phyloP scores from a whole-genome alignment of 2,888 invertebrate species.

The Orchesella flavescens region DNA sequence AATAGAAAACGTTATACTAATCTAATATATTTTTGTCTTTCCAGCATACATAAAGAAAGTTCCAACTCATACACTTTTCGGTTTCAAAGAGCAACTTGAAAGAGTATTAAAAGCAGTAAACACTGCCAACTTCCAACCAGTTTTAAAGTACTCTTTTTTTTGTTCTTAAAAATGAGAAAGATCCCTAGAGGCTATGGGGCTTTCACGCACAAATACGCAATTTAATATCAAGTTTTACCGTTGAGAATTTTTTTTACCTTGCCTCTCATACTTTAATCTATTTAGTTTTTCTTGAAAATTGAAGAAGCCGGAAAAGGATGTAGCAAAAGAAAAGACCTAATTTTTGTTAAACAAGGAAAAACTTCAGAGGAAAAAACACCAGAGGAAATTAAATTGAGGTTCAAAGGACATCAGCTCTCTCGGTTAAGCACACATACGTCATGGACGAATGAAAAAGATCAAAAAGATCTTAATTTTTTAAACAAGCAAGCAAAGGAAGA shows the following conservation, averaged over 20 bases:
- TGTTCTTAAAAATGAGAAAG: neutral
- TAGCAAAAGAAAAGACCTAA: constrained; percentile 23
- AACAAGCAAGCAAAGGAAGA: too few relatives aligned
- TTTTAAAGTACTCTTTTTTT: neutral
- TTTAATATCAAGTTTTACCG: constrained; percentile 1
- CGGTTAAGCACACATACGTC: neutral
- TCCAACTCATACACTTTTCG: too few relatives aligned
- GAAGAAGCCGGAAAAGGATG: constrained; percentile 9
- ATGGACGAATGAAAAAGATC: too few relatives aligned
- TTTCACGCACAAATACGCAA: constrained; percentile 10
- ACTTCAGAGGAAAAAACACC: neutral
- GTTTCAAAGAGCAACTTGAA: too few relatives aligned
- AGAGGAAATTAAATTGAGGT: neutral
- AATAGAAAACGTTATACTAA: neutral
- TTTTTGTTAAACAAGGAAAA: constrained; percentile 20
- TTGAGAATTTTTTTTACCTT: neutral
- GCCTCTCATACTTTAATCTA: neutral
- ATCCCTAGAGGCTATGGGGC: constrained; percentile 2
- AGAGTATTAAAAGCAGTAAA: too few relatives aligned
- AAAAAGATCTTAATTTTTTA: too few relatives aligned
- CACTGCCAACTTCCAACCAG: too few relatives aligned
- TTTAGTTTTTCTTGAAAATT: neutral
- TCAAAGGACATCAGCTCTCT: too few relatives aligned
- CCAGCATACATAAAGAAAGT: too few relatives aligned
- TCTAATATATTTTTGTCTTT: too few relatives aligned